Evolutionary conservation across 2,113 vertebrate genomes (phyloP).

Genomic region (Rhabdomys dilectus): DNA sequence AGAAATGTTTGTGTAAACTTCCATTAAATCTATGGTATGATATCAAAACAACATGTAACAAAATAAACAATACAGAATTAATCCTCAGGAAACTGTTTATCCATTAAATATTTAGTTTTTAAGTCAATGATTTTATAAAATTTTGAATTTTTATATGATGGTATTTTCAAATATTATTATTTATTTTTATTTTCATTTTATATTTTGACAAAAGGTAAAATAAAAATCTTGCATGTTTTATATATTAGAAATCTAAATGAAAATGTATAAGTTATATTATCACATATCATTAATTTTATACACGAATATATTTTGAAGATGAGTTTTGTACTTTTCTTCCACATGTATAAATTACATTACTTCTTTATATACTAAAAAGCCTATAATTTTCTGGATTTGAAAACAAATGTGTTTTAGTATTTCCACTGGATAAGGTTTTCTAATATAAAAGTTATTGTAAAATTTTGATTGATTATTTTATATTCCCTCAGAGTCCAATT

Average conservation of each 20-base stretch:
- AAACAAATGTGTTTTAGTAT: background rate
- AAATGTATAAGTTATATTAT: background rate
- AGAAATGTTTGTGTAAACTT: background rate
- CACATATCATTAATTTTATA: background rate
- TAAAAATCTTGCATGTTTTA: background rate
- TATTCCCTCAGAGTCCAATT: constrained; percentile 32
- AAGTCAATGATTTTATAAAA: background rate
- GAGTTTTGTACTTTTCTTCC: background rate
- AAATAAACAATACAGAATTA: background rate
- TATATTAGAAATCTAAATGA: background rate
- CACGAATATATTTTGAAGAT: background rate
- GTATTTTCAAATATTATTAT: background rate
- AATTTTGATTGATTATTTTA: constrained; percentile 1
- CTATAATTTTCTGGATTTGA: background rate
- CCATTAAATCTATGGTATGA: background rate
- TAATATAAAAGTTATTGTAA: background rate
- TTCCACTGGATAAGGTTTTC: background rate
- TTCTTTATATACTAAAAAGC: background rate
- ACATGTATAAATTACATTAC: background rate
- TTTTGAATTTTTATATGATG: background rate
- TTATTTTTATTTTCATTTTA: background rate
- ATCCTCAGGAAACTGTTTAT: background rate
- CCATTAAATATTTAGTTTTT: background rate
- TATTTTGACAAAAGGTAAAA: background rate
- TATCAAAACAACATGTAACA: background rate